Evolutionary conservation across 2,888 invertebrate species (phyloP).

Genomic region (Xylophagus ater): DNA sequence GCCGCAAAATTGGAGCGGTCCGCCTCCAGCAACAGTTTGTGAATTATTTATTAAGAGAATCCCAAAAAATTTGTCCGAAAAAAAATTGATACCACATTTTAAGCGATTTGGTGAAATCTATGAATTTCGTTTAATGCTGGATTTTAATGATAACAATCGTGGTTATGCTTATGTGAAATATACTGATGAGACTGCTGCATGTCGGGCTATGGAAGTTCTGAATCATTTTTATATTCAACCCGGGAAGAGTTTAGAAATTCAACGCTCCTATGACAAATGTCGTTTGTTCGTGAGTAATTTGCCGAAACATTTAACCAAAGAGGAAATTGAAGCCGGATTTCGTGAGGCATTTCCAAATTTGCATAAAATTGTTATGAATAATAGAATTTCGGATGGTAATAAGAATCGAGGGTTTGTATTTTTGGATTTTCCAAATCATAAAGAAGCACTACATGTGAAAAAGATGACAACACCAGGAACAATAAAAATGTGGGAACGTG

Average conservation of each 20-base stretch:
- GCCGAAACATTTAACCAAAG: constrained; percentile 23
- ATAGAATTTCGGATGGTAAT: constrained; percentile 12
- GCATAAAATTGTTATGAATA: constrained; percentile 19
- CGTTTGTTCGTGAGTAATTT: constrained; percentile 29
- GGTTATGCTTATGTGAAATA: constrained; percentile 28
- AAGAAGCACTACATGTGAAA: constrained; percentile 27
- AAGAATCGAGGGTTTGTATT: constrained; percentile 27
- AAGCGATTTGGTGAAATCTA: constrained; percentile 28
- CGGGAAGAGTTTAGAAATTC: constrained; percentile 23
- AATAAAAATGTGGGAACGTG: constrained; percentile 25
- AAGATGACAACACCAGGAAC: constrained; percentile 25
- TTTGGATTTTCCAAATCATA: constrained; percentile 26
- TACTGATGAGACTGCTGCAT: constrained; percentile 25
- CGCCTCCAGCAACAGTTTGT: constrained; percentile 25
- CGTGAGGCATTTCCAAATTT: constrained; percentile 24
- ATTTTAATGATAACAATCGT: constrained; percentile 25
- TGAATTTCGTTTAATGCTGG: constrained; percentile 28
- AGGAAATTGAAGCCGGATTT: constrained; percentile 23
- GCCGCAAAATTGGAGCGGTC: constrained; percentile 25
- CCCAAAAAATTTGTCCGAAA: constrained; percentile 23
- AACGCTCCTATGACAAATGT: constrained; percentile 27
- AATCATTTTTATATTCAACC: constrained; percentile 24
- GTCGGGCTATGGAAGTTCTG: constrained; percentile 25
- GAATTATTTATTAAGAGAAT: constrained; percentile 27
- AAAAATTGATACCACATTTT: constrained; percentile 24